Evolutionary conservation across 2,797 vertebrate genomes (phyloP), one percentile per base, ranked within the genome.

Genomic region (Spinus olivaceus): DNA sequence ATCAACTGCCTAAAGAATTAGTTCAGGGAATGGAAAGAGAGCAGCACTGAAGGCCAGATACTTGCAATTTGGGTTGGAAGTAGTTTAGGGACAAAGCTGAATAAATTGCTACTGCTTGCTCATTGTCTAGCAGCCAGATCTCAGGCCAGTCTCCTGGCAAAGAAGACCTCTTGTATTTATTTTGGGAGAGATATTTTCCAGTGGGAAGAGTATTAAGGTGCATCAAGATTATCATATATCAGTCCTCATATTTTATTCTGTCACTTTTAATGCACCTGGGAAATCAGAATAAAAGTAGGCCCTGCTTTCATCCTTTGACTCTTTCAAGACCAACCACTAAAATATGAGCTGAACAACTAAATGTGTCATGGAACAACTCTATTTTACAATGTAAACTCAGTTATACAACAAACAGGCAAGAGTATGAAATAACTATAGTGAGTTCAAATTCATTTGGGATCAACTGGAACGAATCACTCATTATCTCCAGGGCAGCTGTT

Each of bases 401-500:
- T 93, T 94, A 94, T 53, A 96, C 92, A 91, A 91, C 89, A 81
- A 87, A 77, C 23, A 82, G 87, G 44, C 50, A 50, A 39, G 65
- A 87, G 65, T 57, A 70, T 42, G 72, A 92, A 95, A 93, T 92
- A 90, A 91, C 79, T 59, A 44, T 14, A 81, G 86, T 32, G 51
- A 85, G 61, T 5, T 73, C 47, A 73, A 93, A 92, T 81, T 92
- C 74, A 88, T 84, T 74, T 86, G 92, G 86, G 84, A 93, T 76
- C 15, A 57, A 56, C 60, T 54, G 44, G 39, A 93, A 64, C 66
- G 84, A 93, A 86, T 94, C 86, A 79, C 42, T 93, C 30, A 28
- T 76, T 86, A 93, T 92, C 88, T 95, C 71, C 86, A 85, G 89
- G 81, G 86, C 67, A 92, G 95, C 76, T 82, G 51, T 63, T 93